Base-by-base conservation (phyloP, 2,797 vertebrate species). In the Miichthys miiuy region DNA sequence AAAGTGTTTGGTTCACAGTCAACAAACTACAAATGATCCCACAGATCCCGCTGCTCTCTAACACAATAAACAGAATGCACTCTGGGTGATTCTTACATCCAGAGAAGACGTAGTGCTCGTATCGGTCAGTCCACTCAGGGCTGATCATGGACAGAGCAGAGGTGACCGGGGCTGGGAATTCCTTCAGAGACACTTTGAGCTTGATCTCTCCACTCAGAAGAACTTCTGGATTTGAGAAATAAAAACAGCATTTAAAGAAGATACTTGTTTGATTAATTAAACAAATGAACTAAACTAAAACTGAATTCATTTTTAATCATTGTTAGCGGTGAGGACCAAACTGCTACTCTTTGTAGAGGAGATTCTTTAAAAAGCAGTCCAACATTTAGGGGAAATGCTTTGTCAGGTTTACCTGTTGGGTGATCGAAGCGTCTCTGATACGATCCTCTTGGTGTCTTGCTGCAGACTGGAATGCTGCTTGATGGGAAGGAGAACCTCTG, bases 401-500 rank as follows among this genome's bases (percentile, higher is more conserved):
- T 20, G 4, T 60, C 16, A 4, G 20, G 6, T 0, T 76, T 1
- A 94, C 94, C 93, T 47, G 87, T 76, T 79, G 80, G 83, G 2
- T 38, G 82, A 47, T 66, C 10, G 0, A 17, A n/a, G 2, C 17
- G 83, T 18, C 25, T 65, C 46, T 75, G 89, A 5, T 73, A 23
- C 48, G 89, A 63, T 30, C 42, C 76, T 16, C 62, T 83, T 10
- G 70, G 62, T 14, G 60, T 90, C 14, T 77, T 71, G 30, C 83
- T 76, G 3, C 95, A 98, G 54, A 87, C 69, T 6, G 68, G 94
- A 58, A 77, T 69, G 48, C 93, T 94, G 65, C 92, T 92, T 69
- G 96, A 81, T 65, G 93, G 95, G 73, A 96, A 98, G 61, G 93
- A 93, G 0, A 97, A 97, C 83, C 94, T 96, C 81, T 97, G 97